Evolutionary conservation across 1,140 invertebrate genomes (phyloP).

Genomic region (Chironomus striatipennis): DNA sequence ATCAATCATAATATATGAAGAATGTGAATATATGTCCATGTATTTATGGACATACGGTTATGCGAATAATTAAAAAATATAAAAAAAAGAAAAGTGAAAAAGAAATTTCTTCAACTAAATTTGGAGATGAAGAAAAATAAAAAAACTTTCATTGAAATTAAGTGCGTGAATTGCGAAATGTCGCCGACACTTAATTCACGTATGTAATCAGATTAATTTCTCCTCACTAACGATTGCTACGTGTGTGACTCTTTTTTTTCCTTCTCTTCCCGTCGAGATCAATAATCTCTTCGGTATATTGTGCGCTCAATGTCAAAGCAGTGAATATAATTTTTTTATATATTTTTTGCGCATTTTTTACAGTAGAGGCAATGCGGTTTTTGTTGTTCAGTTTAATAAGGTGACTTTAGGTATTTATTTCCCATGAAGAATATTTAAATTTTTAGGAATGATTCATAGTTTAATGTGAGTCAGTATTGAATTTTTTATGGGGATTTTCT

Average conservation of each 20-base stretch:
- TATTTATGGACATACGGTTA: not conserved
- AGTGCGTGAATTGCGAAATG: not conserved
- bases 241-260: not conserved
- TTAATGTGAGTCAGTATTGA: no score
- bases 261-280: not conserved
- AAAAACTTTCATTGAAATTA: conserved; percentile 3
- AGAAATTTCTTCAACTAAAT: not conserved
- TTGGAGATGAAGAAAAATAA: not conserved
- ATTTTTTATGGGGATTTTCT: no score
- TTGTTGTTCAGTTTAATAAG: no score
- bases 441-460: no score
- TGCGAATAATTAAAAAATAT: conserved; percentile 1
- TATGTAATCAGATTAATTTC: no score
- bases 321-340: not conserved
- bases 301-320: not conserved
- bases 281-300: not conserved
- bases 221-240: not conserved
- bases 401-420: no score
- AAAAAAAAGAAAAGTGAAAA: conserved; percentile 9
- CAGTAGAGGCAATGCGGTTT: no score
- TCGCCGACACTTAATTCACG: not conserved
- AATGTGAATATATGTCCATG: not conserved
- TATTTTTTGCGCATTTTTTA: not conserved
- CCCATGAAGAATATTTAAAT: no score
- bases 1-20: no score